Conservation (phyloP, 2,113 vertebrate genomes). For the Chloropsis cyanopogon region DNA sequence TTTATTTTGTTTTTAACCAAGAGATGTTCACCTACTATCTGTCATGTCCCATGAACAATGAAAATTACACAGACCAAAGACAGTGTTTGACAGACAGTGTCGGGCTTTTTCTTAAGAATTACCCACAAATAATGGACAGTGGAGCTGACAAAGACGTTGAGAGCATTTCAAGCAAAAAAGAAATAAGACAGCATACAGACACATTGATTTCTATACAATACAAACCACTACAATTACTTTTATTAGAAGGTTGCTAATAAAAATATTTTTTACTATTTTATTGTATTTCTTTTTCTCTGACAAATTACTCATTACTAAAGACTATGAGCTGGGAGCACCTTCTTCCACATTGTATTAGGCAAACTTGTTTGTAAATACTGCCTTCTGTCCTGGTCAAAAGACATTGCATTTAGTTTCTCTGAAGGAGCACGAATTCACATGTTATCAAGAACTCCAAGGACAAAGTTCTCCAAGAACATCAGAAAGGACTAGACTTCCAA, state of each 20-base stretch:
- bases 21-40: neutral
- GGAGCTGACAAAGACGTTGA: neutral
- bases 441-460: neutral
- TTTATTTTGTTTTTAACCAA: neutral
- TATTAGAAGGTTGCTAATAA: neutral
- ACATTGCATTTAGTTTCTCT: neutral
- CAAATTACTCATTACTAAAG: neutral
- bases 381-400: neutral
- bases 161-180: neutral
- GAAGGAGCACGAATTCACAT: neutral
- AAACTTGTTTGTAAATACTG: neutral
- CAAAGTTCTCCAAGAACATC: neutral
- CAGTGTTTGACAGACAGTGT: neutral
- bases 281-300: neutral
- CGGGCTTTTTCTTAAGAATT: neutral
- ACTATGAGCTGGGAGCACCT: neutral
- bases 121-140: neutral
- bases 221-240: neutral
- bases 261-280: neutral
- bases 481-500: neutral
- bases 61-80: neutral
- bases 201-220: neutral
- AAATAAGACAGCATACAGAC: neutral
- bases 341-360: neutral
- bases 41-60: neutral